Base-by-base conservation (phyloP, 2,797 vertebrate species). In the Enteromius anoplus region DNA sequence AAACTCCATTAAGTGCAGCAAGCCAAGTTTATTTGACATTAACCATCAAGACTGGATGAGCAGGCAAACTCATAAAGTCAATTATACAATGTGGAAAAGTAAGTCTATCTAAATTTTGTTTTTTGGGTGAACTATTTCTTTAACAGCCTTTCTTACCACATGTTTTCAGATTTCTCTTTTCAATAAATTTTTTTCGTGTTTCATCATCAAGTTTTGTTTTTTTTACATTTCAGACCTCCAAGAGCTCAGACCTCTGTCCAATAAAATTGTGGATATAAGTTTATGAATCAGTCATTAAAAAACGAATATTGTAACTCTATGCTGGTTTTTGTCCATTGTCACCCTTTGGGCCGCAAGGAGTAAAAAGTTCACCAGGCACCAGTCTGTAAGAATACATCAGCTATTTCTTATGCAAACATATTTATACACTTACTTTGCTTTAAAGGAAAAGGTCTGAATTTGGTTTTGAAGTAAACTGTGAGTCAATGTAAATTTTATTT, bases 401-500 rank as follows among this genome's bases (percentile, higher is more conserved):
- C 10, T 1, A 65, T 49, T 78, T 49, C 5, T 60, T 1, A 49
- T 78, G 76, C 76, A 78, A 78, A 78, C 11, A 10, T 23, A 65
- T 78, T 7, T 12, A 34, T 4, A 34, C 19, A 21, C 45, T 78
- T 3, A 15, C 14, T 66, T 51, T 34, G 26, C 34, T 77, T 47
- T 26, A 64, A 4, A 64, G 15, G 2, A 45, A 51, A 66, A n/a
- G 0, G 0, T 7, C 60, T 32, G 5, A 21, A 51, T 78, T 78
- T 65, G 60, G 9, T 60, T 75, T 26, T 23, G 17, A 60, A 49
- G 1, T 29, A 7, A 71, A 17, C 15, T 71, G 32, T 76, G 55
- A 45, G 42, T 49, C 17, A 65, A 78, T 49, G 60, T 65, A 65
- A 64, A 78, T 78, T 40, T 40, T 75, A 34, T 60, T 60, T 75